A percentile compares a stretch with the other conserved stretches of the same genome.
Conservation (phyloP, 2,888 invertebrate genomes). For the Dolichopus griseipennis region DNA sequence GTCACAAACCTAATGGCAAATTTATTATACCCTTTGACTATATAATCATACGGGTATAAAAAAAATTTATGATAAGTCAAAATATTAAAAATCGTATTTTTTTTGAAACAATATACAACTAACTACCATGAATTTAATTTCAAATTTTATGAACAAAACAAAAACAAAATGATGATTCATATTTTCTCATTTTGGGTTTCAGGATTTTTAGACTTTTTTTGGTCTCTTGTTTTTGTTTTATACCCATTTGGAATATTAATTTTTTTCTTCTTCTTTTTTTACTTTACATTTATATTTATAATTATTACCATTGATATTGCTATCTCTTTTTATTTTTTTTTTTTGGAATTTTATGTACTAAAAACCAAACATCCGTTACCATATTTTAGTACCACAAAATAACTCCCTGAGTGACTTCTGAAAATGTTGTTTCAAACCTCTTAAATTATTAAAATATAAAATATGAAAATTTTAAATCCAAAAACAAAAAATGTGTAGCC, state of each 20-base stretch:
- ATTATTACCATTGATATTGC: not conserved
- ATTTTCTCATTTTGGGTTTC: too few relatives aligned
- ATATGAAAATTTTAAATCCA: not conserved
- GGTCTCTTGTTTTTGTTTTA: not conserved
- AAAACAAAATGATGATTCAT: too few relatives aligned
- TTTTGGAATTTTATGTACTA: too few relatives aligned
- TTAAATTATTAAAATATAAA: not conserved
- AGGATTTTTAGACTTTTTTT: too few relatives aligned
- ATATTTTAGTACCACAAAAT: not conserved
- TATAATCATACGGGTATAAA: too few relatives aligned
- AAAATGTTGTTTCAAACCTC: not conserved
- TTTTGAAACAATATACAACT: not conserved
- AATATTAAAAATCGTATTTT: not conserved
- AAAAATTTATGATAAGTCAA: not conserved
- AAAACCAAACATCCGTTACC: not conserved
- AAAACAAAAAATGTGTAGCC: not conserved
- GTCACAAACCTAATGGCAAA: too few relatives aligned
- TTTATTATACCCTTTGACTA: too few relatives aligned
- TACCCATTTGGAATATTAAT: slow-evolving; percentile 1
- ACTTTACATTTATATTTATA: not conserved
- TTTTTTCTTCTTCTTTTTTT: not conserved
- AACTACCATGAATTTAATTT: not conserved
- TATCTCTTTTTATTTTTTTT: not conserved
- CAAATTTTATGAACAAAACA: not conserved
- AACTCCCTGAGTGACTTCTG: not conserved